Evolutionary conservation across 2,888 invertebrate species (phyloP), one percentile per base, ranked within the genome.

Genomic region (Drosophila dives): DNA sequence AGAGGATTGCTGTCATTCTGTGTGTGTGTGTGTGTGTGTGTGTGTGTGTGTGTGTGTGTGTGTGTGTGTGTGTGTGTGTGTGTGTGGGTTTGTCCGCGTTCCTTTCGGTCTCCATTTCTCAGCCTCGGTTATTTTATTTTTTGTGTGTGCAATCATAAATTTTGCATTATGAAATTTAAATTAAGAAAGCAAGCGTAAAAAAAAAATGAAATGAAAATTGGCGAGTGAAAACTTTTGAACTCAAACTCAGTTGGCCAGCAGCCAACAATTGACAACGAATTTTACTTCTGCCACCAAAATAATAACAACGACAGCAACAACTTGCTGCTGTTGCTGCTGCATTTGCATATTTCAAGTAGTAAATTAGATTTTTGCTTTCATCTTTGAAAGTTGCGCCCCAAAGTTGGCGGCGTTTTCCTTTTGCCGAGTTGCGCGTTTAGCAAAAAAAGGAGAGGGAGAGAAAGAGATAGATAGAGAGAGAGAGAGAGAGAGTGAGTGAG

Each of bases 121-220:
- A 38, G 11, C 15, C 20, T 10, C 32, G 11, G 15, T 34, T 11
- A n/a, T 29, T 12, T 40, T 23, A 42, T 38, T 72, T 72, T 45
- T 40, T 71, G 56, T 62, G 49, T 58, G 40, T 50, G 64, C 61
- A 70, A 81, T 74, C 67, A 79, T 77, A 81, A 74, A 81, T 81
- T 77, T 64, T 67, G 68, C 75, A 74, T 80, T 81, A 80, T 80
- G 60, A 74, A 78, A 80, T 80, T 80, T 78, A 77, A 81, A 81
- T 81, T 66, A 73, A 65, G 66, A 77, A 81, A 38, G 51, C 56
- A 68, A 80, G 64, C 61, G 63, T 58, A 61, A 45, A 75, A 78
- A 60, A 58, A 75, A 17, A 26, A 38, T 23, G 17, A 36, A 23
- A 23, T 23, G 3, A 34, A 34, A 51, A n/a, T 33, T 53, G 56